Conservation (phyloP, 2,888 invertebrate species). For the Hedya salicella region DNA sequence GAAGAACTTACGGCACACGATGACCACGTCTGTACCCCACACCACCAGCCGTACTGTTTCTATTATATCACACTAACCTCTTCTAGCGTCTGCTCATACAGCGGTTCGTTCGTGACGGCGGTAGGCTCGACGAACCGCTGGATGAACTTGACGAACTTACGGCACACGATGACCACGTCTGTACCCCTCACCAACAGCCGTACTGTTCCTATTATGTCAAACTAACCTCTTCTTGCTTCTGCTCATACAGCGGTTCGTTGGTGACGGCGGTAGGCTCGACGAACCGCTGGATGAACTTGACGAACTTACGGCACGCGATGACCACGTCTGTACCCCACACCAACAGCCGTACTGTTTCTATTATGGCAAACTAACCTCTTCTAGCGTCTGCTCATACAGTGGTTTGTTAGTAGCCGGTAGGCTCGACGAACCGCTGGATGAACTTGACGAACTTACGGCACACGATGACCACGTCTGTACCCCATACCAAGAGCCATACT, state of each 20-base stretch:
- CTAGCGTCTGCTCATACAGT: conserved; percentile 95
- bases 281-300: conserved; percentile 92
- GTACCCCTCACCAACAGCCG: conserved; percentile 95
- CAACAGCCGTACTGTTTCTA: no score
- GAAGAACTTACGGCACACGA: conserved; percentile 95
- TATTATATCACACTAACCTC: conserved; percentile 87
- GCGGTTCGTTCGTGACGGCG: conserved; percentile 92
- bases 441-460: conserved; percentile 97
- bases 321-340: conserved; percentile 99
- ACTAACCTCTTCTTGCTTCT: conserved; percentile 93
- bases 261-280: conserved; percentile 92
- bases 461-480: conserved; percentile 94
- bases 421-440: conserved; percentile 92
- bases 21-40: conserved; percentile 99
- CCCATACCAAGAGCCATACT: conserved; percentile 89
- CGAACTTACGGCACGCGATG: conserved; percentile 95
- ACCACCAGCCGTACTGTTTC: conserved; percentile 87
- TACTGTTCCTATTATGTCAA: no score
- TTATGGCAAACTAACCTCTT: conserved; percentile 88
- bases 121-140: conserved; percentile 92
- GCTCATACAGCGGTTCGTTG: conserved; percentile 95
- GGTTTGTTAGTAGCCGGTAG: conserved; percentile 93
- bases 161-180: conserved; percentile 95
- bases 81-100: conserved; percentile 96
- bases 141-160: conserved; percentile 95